Evolutionary conservation across 2,888 invertebrate genomes (phyloP), one percentile per base, ranked within the genome.

Genomic region (Athalia rosae): DNA sequence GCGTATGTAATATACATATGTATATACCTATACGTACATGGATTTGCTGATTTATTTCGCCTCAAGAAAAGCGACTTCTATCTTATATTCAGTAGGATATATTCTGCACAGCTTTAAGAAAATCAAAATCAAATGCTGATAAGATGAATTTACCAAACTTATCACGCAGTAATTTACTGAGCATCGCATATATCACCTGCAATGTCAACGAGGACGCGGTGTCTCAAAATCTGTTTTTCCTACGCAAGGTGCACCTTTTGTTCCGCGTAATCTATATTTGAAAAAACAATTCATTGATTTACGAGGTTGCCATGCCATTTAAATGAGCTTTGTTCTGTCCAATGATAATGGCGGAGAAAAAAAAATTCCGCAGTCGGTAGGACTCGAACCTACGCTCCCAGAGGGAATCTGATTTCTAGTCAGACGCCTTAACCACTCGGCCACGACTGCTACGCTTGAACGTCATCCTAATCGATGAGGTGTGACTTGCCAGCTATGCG

Each of bases 331-430:
- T 7, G 7, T 8, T 64, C 6, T 50, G 41, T n/a, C 4, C 61
- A 2, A 4, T 1, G 4, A 0, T 4, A 28, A 4, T n/a, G 28
- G 4, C 43, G 7, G 50, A n/a, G 8, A 13, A 71, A 74, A 74
- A 74, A 74, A 50, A 41, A 6, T 0, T 4, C 85, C 95, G 95
- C 95, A 94, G 95, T 93, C 94, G 94, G 95, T 94, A 95, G 95
- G 95, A 95, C 94, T 95, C 95, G 95, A 95, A 95, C 95, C 95
- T 95, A 94, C 95, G 95, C 95, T 95, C 95, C 95, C 94, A 95
- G 94, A 95, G 95, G 95, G 95, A 95, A 95, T 94, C 94, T 94
- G 95, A 95, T 95, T 95, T 95, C 95, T 94, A 95, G 95, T 95
- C 95, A 95, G 94, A 94, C 95, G 95, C 95, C 94, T 95, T 74